Percentiles rank a stretch among this genome's conserved stretches.
Evolutionary conservation across 2,113 vertebrate species (phyloP).

Genomic region (Crotalus viridis): DNA sequence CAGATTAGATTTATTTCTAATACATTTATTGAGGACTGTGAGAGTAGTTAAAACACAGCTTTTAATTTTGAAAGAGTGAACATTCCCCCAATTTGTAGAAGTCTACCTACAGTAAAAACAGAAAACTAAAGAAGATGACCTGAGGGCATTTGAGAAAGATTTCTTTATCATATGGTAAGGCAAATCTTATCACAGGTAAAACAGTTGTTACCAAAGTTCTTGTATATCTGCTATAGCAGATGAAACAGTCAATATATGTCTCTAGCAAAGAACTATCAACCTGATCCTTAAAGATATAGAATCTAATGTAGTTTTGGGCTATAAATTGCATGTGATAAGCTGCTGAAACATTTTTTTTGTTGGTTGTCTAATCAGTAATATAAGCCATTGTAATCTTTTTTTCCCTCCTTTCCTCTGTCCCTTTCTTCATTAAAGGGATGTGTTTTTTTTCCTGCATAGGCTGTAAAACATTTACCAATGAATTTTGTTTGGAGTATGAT

Average conservation of each 20-base stretch:
- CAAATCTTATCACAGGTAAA: slow-evolving; percentile 30
- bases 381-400: not conserved
- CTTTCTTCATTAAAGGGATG: not conserved
- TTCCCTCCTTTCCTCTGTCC: not conserved
- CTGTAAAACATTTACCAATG: not conserved
- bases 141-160: slow-evolving; percentile 32
- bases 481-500: not conserved
- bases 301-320: not conserved
- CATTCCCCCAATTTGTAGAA: not conserved
- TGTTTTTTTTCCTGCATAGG: not conserved
- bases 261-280: not conserved
- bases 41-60: not conserved
- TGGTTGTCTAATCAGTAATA: not conserved
- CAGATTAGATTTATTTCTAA: not conserved
- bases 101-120: not conserved
- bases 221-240: slow-evolving; percentile 20
- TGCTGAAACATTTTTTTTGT: not conserved
- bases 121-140: slow-evolving; percentile 19
- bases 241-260: slow-evolving; percentile 35
- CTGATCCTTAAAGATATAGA: not conserved
- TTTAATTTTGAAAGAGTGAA: not conserved
- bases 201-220: slow-evolving; percentile 21
- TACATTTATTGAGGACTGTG: not conserved
- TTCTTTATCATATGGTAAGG: slow-evolving; percentile 32
- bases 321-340: not conserved